Evolutionary conservation across 2,888 invertebrate genomes (phyloP).

Genomic region (Kryphioiulus occultus): DNA sequence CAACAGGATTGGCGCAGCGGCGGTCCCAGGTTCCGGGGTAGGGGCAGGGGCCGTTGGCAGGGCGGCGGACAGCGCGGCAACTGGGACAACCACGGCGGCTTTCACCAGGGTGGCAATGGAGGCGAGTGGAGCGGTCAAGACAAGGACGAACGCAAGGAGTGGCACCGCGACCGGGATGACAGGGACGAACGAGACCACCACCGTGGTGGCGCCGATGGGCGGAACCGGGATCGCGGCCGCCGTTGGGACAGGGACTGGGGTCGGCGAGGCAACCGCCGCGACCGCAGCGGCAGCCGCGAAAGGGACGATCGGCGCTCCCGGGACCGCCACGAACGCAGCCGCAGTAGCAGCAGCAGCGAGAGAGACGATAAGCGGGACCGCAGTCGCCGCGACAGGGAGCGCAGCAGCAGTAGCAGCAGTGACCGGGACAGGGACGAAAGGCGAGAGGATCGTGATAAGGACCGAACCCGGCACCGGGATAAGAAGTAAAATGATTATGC

Average conservation of each 20-base stretch:
- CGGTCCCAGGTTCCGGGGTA: constrained; percentile 25
- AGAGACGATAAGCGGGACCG: constrained; percentile 47
- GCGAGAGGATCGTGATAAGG: constrained; percentile 42
- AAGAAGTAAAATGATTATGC: background rate
- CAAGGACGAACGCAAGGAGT: constrained; percentile 46
- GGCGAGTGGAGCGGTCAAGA: constrained; percentile 46
- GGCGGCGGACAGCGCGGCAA: background rate
- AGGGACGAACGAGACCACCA: constrained; percentile 43
- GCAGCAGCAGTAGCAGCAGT: constrained; percentile 18
- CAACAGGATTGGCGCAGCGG: background rate
- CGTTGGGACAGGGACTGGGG: background rate
- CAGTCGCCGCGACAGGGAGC: constrained; percentile 27
- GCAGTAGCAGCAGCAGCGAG: background rate
- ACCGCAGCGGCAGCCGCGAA: background rate
- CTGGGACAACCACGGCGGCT: background rate
- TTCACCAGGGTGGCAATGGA: background rate
- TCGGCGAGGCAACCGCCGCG: background rate
- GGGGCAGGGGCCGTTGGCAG: constrained; percentile 45
- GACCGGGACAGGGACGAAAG: background rate
- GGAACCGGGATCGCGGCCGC: background rate
- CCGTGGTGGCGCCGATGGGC: background rate
- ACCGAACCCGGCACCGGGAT: constrained; percentile 46
- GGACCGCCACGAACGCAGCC: background rate
- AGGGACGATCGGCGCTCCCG: constrained; percentile 41
- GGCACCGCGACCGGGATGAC: constrained; percentile 43